Base-by-base conservation (phyloP, 1,140 invertebrate species). In the Megalonaias nervosa region DNA sequence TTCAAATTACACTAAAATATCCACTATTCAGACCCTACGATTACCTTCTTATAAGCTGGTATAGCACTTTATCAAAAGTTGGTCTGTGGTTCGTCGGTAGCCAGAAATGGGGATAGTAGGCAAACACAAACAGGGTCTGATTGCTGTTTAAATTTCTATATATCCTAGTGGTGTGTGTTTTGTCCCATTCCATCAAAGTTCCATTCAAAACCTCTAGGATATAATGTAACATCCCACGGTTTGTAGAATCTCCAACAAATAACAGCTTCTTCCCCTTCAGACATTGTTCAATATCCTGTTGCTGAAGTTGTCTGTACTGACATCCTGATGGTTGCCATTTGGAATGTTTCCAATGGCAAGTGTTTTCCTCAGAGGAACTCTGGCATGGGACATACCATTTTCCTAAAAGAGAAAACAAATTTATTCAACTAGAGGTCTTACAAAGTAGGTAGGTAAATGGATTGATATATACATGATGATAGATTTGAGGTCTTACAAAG, bases 91-190 rank as follows among this genome's bases (percentile, higher is more conserved):
- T 81, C 12, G 85, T 77, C 13, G 91, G 89, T n/a, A 92, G 81
- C 92, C 92, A 93, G 86, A 93, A 93, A 80, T 92, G 91, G 2
- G 92, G 92, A 81, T 92, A 93, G 82, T 93, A 93, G 11, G 91
- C 89, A 80, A 93, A 93, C 48, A 87, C 87, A 74, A 93, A 82
- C 19, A 81, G 75, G 0, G 91, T 92, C 48, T 75, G 75, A 13
- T 86, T 86, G 16, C 83, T 61, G 77, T 92, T 92, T 23, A 92
- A 72, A 65, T 89, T 87, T 0, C 75, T 78, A 77, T 92, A 92
- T 0, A 91, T 79, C 56, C 87, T 86, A 12, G 91, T 82, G 57
- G 90, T 88, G 79, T 93, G 92, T 0, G 91, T 92, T 83, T 93
- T 93, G 78, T 92, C 91, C 86, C 90, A 90, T 55, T 91, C 89